Base-by-base conservation (phyloP, 2,888 invertebrate species). In the Rhynchonema sp. region DNA sequence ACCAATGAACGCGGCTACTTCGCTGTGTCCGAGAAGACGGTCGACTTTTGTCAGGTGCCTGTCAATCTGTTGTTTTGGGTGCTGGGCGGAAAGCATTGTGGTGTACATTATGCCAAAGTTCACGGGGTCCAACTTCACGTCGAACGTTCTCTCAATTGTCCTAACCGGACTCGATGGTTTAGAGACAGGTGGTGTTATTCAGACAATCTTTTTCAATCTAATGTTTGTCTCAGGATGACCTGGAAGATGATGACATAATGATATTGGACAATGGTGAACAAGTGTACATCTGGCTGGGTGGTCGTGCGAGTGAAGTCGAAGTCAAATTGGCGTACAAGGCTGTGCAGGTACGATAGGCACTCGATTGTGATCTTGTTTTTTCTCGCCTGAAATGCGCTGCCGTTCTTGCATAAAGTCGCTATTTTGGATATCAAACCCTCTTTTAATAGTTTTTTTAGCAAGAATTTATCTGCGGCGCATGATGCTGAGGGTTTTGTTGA, bases 1-100 rank as follows among this genome's bases (percentile, higher is more conserved):
- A 98, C 96, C 55, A 99, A 98, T 75, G 98, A 98, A 73, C 94
- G 94, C 74, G 98, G 98, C 3, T 99, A 94, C 77, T 99, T 98
- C 75, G 87, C 88, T 0, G 92, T 98, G 52, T 94, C 94, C 0
- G 98, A 99, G 76, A 99, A 99, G 74, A 98, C 96, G 77, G 86
- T 89, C 0, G 92, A 92, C 76, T 92, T 92, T 77, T 92, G 91
- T 75, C 91, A 92, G 82, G 87, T 86, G 55, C 23, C 56, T 20
- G 25, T 25, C n/a, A 27, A 53, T 30, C 55, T 54, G 38, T 38
- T 38, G 38, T 38, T 38, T 38, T 38, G 9, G 38, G 9, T 38
- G 38, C 20, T 38, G 38, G n/a, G n/a, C n/a, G n/a, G n/a, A n/a
- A n/a, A n/a, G n/a, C n/a, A n/a, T n/a, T n/a, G n/a, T n/a, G n/a